Base-by-base conservation (phyloP, 1,140 invertebrate genomes). In the Drosophila pectinifera region DNA sequence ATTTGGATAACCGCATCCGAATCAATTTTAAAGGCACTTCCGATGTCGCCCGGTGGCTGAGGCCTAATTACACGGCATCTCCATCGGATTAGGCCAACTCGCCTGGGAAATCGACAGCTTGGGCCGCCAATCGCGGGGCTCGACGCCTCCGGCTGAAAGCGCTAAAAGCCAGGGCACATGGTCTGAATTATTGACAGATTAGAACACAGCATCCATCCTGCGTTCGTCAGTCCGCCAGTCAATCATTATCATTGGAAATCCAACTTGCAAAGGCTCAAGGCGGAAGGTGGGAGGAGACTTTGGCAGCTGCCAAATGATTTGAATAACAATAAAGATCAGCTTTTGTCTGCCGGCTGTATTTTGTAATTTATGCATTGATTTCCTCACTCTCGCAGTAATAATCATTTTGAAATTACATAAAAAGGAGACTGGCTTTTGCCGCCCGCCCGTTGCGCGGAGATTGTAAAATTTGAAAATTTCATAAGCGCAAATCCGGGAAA, bases 301-400 rank as follows among this genome's bases (percentile, higher is more conserved):
- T 49, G 53, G 45, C 74, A 78, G 67, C 78, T 76, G 69, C 72
- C 76, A 76, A 78, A 65, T 59, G 73, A 89, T 89, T 89, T 89
- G 80, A 89, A 89, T 89, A 89, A 89, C 85, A 89, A 89, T 90
- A 89, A 89, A 89, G 84, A 90, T 89, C 77, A 78, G 77, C 73
- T 61, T 84, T 79, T 61, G 67, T 76, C 57, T 80, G 77, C 41
- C 43, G 43, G 61, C 73, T 56, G 65, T 75, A 62, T 65, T 70
- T 70, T 83, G 56, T 89, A 89, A 89, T 89, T 89, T 89, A 89
- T 89, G 84, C 84, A 89, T 89, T 89, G 84, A 89, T 84, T 89
- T 73, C 45, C 26, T 36, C 34, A 13, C 18, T 13, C 39, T 16
- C 31, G 4, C 46, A 62, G 73, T 84, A 84, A 89, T 89, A 89